These are phyloP conservation scores for Drosophila takahashii DNA, from an alignment of 1,140 invertebrate species.

Conservation along the genomic window DNA sequence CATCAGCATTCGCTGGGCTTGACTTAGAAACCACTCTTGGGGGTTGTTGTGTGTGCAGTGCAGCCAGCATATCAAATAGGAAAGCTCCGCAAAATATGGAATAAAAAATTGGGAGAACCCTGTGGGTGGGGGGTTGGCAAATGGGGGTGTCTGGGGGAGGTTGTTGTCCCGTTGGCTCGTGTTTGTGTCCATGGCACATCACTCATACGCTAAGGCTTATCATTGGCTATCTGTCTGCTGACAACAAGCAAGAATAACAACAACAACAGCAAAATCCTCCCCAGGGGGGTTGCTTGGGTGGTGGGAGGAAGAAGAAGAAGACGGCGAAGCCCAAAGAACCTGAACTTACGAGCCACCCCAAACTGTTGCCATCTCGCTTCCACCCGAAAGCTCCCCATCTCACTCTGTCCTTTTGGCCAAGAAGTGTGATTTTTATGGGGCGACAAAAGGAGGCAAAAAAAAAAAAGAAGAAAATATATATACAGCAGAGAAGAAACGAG, in stretches of 20 bases:
- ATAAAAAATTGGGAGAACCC: conserved; percentile 17
- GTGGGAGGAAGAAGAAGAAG: not conserved
- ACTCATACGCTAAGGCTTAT: conserved; percentile 56
- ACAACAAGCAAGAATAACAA: conserved; percentile 39
- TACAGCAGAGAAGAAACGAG: not conserved
- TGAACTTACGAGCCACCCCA: conserved; percentile 42
- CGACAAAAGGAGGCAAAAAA: conserved; percentile 43
- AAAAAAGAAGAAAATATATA: not conserved
- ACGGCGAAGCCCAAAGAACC: conserved; percentile 18
- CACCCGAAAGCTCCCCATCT: conserved; percentile 15
- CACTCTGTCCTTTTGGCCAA: conserved; percentile 24
- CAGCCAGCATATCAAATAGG: conserved; percentile 42
- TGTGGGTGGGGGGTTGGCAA: not conserved
- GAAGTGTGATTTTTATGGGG: conserved; percentile 54
- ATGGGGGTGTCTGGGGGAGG: conserved; percentile 31
- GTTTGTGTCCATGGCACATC: conserved; percentile 55
- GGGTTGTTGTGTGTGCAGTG: conserved; percentile 22
- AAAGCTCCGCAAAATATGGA: conserved; percentile 42
- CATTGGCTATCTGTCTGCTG: conserved; percentile 55
- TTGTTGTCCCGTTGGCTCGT: conserved; percentile 49
- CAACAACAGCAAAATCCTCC: not conserved
- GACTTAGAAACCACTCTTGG: conserved; percentile 21
- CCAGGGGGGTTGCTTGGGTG: conserved; percentile 3
- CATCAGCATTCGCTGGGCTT: conserved; percentile 27
- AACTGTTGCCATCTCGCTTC: conserved; percentile 28